Conservation (phyloP, 2,888 invertebrate genomes). For the Xanthorhoe designata region DNA sequence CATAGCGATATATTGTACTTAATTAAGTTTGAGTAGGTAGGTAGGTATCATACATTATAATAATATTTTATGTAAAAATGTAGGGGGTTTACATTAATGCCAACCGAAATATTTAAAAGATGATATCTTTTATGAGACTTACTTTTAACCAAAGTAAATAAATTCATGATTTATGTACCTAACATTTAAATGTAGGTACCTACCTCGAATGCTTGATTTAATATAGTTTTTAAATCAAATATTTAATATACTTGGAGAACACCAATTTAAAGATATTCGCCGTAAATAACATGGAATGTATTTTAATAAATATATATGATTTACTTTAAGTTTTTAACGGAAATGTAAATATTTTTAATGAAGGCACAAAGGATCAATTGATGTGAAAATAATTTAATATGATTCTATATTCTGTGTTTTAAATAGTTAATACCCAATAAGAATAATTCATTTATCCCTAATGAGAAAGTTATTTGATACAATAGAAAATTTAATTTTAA, state of each 20-base stretch:
- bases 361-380: constrained; percentile 67
- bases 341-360: constrained; percentile 54
- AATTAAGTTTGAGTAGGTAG: constrained; percentile 8
- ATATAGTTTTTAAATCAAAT: constrained; percentile 7
- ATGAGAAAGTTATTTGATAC: constrained; percentile 9
- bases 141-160: neutral
- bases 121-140: neutral
- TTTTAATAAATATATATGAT: constrained; percentile 21
- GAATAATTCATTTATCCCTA: constrained; percentile 3
- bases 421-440: constrained; percentile 12
- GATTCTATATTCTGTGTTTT: constrained; percentile 3
- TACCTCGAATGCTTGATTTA: neutral
- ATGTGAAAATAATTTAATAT: constrained; percentile 35
- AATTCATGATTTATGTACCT: neutral
- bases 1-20: constrained; percentile 33
- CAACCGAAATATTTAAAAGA: neutral
- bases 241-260: constrained; percentile 13
- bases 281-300: constrained; percentile 50
- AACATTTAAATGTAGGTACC: constrained; percentile 6
- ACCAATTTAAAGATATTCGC: constrained; percentile 11
- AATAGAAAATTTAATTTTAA: constrained; percentile 5
- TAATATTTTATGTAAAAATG: constrained; percentile 6
- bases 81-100: neutral
- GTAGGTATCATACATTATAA: constrained; percentile 18
- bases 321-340: constrained; percentile 43